Percentiles rank a stretch among this genome's conserved stretches.
Evolutionary conservation across 1,140 invertebrate genomes (phyloP).

Genomic region (Halesus radiatus): DNA sequence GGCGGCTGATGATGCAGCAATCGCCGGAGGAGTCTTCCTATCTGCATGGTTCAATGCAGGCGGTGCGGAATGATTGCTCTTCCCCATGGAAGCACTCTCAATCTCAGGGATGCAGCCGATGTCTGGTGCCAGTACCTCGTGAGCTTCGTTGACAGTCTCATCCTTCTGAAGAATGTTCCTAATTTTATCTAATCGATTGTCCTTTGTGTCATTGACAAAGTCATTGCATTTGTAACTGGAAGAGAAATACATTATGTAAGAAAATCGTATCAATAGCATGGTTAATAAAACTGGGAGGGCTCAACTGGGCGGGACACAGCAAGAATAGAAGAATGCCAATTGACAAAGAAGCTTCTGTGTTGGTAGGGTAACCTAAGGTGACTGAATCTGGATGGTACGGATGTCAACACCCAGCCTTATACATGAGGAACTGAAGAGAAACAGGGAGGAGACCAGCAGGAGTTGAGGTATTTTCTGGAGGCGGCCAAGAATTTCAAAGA

Average conservation of each 20-base stretch:
- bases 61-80: slow-evolving; percentile 48
- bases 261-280: too few relatives aligned
- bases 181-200: slow-evolving; percentile 71
- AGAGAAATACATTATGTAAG: slow-evolving; percentile 51
- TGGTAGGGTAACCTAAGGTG: too few relatives aligned
- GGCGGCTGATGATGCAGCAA: neutral
- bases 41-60: slow-evolving; percentile 57
- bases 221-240: slow-evolving; percentile 86
- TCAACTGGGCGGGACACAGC: too few relatives aligned
- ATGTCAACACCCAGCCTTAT: too few relatives aligned
- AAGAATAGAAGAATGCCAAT: too few relatives aligned
- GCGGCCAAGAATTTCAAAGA: too few relatives aligned
- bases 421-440: too few relatives aligned
- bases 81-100: slow-evolving; percentile 55
- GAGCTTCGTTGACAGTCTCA: slow-evolving; percentile 38
- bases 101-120: slow-evolving; percentile 57
- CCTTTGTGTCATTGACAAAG: slow-evolving; percentile 82
- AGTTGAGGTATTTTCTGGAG: too few relatives aligned
- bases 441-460: too few relatives aligned
- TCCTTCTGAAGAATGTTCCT: slow-evolving; percentile 66
- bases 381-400: too few relatives aligned
- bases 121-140: slow-evolving; percentile 57
- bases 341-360: too few relatives aligned
- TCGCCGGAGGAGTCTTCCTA: slow-evolving; percentile 31
- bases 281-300: too few relatives aligned